A percentile compares a stretch with the other conserved stretches of the same genome.
These are phyloP conservation scores for Ditylenchus weischeri DNA, from an alignment of 2,888 invertebrate genomes.

Conservation along the genomic window DNA sequence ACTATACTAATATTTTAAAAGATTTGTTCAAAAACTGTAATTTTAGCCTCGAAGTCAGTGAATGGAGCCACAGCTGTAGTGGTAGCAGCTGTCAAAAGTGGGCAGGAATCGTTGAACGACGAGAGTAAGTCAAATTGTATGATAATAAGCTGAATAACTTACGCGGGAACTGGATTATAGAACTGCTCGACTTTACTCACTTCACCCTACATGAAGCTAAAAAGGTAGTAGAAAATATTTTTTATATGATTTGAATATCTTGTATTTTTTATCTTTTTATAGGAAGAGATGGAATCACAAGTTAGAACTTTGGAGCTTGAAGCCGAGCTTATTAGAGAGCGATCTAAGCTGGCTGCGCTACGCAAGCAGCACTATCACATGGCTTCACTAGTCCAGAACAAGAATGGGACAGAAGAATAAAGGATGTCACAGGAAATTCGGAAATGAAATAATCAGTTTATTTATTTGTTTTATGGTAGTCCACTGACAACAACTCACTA, in stretches of 20 bases:
- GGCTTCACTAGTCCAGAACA: constrained; percentile 49
- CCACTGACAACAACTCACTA: too few relatives aligned
- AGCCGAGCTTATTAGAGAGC: constrained; percentile 81
- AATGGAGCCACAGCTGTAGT: constrained; percentile 85
- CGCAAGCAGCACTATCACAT: constrained; percentile 83
- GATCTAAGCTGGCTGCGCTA: constrained; percentile 78
- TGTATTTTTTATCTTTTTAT: too few relatives aligned
- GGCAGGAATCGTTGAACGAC: constrained; percentile 79
- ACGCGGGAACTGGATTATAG: constrained; percentile 17
- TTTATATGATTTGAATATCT: too few relatives aligned
- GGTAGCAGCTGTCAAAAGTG: constrained; percentile 87
- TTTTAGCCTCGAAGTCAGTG: constrained; percentile 76
- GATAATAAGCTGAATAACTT: too few relatives aligned
- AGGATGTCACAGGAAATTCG: background rate
- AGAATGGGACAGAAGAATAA: constrained; percentile 9
- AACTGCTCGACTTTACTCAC: constrained; percentile 76
- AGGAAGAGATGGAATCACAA: constrained; percentile 89
- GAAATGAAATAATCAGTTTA: background rate
- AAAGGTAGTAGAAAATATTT: constrained; percentile 60
- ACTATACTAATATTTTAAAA: too few relatives aligned
- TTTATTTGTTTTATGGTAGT: too few relatives aligned
- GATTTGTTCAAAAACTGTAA: too few relatives aligned
- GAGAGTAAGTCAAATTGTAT: constrained; percentile 64
- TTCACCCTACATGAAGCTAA: constrained; percentile 89
- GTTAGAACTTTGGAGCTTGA: constrained; percentile 83